Base-by-base conservation (phyloP, 2,797 vertebrate species). In the Valencia hispanica region DNA sequence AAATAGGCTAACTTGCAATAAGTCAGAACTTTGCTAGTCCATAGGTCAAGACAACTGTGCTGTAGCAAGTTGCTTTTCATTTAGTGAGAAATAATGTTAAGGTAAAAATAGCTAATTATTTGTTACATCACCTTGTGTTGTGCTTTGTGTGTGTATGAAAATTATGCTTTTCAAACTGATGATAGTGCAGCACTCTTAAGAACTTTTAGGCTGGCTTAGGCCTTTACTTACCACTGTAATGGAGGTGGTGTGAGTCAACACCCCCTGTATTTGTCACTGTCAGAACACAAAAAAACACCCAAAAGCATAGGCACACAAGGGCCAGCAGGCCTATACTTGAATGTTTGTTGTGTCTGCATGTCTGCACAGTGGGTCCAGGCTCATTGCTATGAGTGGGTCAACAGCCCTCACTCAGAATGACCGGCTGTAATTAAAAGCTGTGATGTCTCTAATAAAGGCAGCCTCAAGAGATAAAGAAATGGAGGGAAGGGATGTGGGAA, bases 271-370 rank as follows among this genome's bases (percentile, higher is more conserved):
- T 92, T 94, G 89, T 90, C 84, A 82, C 72, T 78, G 75, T 84
- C 84, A 68, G 75, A 78, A 86, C 78, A 86, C 65, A 9, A 53
- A 88, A 36, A 89, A 78, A 81, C 70, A 80, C 72, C 72, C 74
- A 87, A 43, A 79, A 30, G 18, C 65, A 79, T 76, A 86, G 48
- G 68, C 75, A 88, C 74, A 63, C 79, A 65, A 81, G 43, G 78
- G 79, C 59, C 81, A 55, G 78, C 85, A 92, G 89, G 87, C 84
- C 87, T 90, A 68, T 84, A 92, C 89, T 92, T 93, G 89, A 51
- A 78, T 79, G 69, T 91, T 92, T 95, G 93, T 94, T 95, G 90
- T 93, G 94, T 95, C 93, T 94, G 87, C 84, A 84, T 85, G 91
- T 93, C 93, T 89, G 70, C 85, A 69, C 65, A 22, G 78, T 79